phyloP scores from a whole-genome alignment of 2,797 vertebrate genomes.

The Oreortyx pictus region DNA sequence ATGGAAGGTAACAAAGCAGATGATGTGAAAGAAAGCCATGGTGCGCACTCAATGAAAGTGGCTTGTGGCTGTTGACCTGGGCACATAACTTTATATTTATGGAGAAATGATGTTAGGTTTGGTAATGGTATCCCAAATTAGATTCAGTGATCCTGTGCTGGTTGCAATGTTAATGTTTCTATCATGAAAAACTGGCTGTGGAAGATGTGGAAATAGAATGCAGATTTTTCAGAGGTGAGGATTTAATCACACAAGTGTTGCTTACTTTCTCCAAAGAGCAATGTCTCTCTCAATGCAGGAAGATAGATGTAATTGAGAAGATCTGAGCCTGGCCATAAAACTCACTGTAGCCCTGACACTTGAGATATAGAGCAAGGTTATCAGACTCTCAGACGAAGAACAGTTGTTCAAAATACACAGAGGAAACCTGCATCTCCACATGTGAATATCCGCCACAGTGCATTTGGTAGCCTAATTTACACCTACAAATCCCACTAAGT shows the following conservation, averaged over 20 bases:
- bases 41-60: neutral
- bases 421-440: neutral
- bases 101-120: neutral
- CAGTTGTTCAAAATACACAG: neutral
- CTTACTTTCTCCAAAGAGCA: neutral
- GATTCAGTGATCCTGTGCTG: neutral
- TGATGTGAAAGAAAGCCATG: neutral
- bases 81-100: neutral
- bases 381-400: constrained; percentile 19
- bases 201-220: neutral
- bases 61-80: neutral
- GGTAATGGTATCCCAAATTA: neutral
- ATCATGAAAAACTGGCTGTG: neutral
- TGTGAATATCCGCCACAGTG: rapidly evolving
- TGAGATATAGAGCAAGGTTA: neutral
- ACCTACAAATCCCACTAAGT: neutral
- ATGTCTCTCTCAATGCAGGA: neutral
- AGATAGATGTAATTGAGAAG: neutral
- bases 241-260: neutral
- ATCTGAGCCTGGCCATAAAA: constrained; percentile 13
- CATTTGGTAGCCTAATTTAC: neutral
- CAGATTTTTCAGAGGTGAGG: neutral
- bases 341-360: neutral
- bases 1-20: neutral
- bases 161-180: neutral